phyloP scores from a whole-genome alignment of 1,140 invertebrate species.

The Araneus ventricosus region DNA sequence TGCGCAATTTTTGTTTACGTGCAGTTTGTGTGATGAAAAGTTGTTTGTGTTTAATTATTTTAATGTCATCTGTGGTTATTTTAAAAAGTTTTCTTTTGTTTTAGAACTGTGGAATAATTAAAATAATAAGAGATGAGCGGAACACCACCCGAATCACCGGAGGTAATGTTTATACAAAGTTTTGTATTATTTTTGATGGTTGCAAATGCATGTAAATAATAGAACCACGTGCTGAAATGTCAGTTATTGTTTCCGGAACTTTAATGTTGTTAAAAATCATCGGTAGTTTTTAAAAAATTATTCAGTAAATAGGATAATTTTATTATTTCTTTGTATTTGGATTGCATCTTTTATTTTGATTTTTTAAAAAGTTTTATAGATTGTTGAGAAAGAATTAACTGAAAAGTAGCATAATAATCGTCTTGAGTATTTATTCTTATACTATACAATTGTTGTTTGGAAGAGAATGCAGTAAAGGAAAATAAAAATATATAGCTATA shows the following conservation, averaged over 20 bases:
- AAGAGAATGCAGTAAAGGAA: too few species aligned
- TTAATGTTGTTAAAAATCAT: too few species aligned
- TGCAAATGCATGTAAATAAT: background rate
- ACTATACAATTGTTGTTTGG: too few species aligned
- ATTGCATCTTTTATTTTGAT: too few species aligned
- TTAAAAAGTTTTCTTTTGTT: background rate
- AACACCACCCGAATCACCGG: background rate
- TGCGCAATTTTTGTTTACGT: background rate
- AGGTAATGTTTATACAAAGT: background rate
- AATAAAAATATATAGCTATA: too few species aligned
- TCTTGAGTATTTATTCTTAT: too few species aligned
- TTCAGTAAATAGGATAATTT: too few species aligned
- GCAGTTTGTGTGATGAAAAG: background rate
- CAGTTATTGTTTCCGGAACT: too few species aligned
- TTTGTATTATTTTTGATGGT: background rate
- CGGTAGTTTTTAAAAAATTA: too few species aligned
- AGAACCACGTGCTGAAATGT: background rate
- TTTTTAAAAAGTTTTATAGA: too few species aligned
- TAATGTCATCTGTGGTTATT: background rate
- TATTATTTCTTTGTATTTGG: too few species aligned
- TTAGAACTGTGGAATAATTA: background rate
- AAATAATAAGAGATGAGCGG: background rate
- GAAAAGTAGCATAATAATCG: too few species aligned
- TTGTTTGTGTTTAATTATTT: background rate
- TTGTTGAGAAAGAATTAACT: background rate